Evolutionary conservation across 2,888 invertebrate genomes (phyloP).

Genomic region (Xylota sylvarum): DNA sequence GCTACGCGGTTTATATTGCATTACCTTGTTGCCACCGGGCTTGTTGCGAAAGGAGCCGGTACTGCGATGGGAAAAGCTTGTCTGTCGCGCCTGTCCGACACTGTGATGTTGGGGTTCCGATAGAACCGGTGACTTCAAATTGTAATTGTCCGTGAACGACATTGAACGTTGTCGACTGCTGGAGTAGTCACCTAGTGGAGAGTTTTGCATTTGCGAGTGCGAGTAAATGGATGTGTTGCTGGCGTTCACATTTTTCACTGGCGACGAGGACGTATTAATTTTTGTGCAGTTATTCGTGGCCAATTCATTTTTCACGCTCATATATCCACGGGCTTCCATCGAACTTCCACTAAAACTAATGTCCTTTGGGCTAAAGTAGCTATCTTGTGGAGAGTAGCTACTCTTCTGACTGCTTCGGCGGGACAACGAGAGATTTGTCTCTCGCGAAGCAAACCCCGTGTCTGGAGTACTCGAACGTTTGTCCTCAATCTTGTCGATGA

Average conservation of each 20-base stretch:
- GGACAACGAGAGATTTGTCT: constrained; percentile 84
- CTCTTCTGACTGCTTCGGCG: constrained; percentile 85
- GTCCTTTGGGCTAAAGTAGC: constrained; percentile 80
- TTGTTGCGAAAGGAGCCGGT: constrained; percentile 78
- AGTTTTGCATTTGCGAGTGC: constrained; percentile 74
- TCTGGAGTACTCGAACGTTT: constrained; percentile 85
- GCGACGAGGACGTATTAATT: constrained; percentile 80
- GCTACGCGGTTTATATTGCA: constrained; percentile 85
- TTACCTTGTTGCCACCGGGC: constrained; percentile 73
- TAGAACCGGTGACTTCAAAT: constrained; percentile 82
- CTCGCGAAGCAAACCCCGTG: constrained; percentile 84
- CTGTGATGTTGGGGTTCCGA: constrained; percentile 81
- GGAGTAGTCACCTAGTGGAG: constrained; percentile 78
- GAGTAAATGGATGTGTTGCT: constrained; percentile 82
- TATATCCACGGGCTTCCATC: constrained; percentile 78
- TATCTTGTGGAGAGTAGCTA: constrained; percentile 84
- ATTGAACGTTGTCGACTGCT: constrained; percentile 85
- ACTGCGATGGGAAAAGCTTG: constrained; percentile 74
- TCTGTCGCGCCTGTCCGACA: constrained; percentile 71
- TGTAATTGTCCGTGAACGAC: constrained; percentile 86
- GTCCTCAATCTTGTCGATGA: constrained; percentile 80
- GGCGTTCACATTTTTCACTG: constrained; percentile 81
- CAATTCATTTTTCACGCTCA: constrained; percentile 80
- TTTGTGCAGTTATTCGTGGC: constrained; percentile 75
- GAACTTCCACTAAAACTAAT: constrained; percentile 79